Conservation (phyloP, 2,888 invertebrate species). For the Pardosa pseudoannulata region DNA sequence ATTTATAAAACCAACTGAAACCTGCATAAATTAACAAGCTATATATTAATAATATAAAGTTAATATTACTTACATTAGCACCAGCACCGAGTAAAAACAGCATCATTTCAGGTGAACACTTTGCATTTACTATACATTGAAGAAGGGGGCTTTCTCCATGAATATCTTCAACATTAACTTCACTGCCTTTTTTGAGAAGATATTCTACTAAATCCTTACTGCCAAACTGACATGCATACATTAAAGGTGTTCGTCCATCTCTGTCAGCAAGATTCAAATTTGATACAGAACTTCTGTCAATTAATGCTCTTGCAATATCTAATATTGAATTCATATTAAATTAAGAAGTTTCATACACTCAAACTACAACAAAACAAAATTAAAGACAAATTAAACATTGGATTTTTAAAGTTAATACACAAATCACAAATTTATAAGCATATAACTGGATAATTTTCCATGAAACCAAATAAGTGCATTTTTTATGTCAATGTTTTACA, state of each 20-base stretch:
- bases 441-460: too few species aligned
- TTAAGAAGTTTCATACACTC: too few species aligned
- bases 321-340: too few species aligned
- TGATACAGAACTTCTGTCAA: background rate
- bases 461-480: too few species aligned
- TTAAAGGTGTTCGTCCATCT: slow-evolving; percentile 21
- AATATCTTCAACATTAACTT: slow-evolving; percentile 20
- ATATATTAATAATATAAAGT: background rate
- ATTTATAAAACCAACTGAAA: too few species aligned
- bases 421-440: too few species aligned
- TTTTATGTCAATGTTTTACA: too few species aligned
- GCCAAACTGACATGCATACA: slow-evolving; percentile 30
- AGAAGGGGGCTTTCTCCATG: slow-evolving; percentile 33
- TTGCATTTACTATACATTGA: slow-evolving; percentile 8
- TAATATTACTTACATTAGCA: slow-evolving; percentile 39
- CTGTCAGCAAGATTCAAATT: slow-evolving; percentile 16
- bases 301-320: slow-evolving; percentile 27
- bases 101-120: slow-evolving; percentile 22
- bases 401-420: too few species aligned
- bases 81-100: slow-evolving; percentile 27
- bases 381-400: too few species aligned
- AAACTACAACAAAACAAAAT: too few species aligned
- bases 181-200: slow-evolving; percentile 23
- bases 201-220: background rate
- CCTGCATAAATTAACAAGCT: too few species aligned